A percentile compares a stretch with the other conserved stretches of the same genome.
Conservation (phyloP, 1,140 invertebrate genomes). For the Penaeus japonicus region DNA sequence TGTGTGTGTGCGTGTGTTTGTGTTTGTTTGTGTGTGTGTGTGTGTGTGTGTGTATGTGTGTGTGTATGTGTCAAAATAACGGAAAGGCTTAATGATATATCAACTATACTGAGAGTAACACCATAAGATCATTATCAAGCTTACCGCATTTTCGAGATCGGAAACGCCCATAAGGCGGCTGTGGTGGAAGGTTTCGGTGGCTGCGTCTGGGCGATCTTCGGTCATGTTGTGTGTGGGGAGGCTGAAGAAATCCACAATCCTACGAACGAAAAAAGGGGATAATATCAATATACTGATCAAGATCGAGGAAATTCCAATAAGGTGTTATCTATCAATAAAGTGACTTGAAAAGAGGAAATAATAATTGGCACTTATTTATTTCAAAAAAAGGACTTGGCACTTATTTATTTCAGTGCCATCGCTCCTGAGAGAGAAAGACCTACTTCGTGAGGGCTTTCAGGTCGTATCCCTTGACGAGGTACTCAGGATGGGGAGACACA, state of each 20-base stretch:
- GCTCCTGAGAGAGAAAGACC: background rate
- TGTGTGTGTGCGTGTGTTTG: background rate
- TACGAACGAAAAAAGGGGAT: constrained; percentile 23
- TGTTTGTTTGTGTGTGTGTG: background rate
- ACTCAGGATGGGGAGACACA: constrained; percentile 56
- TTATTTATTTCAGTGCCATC: background rate
- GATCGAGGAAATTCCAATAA: background rate
- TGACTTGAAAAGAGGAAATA: background rate
- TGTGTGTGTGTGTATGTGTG: background rate
- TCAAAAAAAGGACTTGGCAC: background rate
- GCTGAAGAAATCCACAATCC: constrained; percentile 72
- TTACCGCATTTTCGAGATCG: constrained; percentile 80
- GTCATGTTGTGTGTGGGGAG: constrained; percentile 76
- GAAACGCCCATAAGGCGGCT: constrained; percentile 78
- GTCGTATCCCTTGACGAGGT: constrained; percentile 60
- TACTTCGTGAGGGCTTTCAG: constrained; percentile 60
- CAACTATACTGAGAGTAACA: background rate
- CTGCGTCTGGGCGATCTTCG: constrained; percentile 68
- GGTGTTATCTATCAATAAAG: background rate
- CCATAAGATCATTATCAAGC: constrained; percentile 34
- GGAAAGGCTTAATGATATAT: background rate
- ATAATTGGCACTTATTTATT: background rate
- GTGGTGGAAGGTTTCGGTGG: constrained; percentile 73
- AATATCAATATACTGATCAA: background rate
- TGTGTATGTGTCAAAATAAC: background rate